Evolutionary conservation across 1,140 invertebrate species (phyloP).

Genomic region (Araneus ventricosus): DNA sequence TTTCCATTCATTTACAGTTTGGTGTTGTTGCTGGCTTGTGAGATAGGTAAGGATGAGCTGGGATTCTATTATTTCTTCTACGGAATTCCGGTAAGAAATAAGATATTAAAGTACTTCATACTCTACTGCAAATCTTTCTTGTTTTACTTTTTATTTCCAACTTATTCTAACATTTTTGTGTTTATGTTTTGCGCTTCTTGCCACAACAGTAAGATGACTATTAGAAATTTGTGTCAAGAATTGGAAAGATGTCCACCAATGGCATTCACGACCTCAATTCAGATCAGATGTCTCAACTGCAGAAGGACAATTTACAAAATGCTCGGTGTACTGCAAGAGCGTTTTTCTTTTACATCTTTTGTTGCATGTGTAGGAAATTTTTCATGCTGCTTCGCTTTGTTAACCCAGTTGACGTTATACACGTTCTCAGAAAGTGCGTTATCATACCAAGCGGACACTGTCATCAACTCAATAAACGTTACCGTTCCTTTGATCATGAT

Average conservation of each 20-base stretch:
- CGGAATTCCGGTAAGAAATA: background rate
- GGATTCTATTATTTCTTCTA: background rate
- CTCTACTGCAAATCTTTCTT: background rate
- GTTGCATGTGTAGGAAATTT: background rate
- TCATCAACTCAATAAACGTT: background rate
- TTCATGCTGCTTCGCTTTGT: background rate
- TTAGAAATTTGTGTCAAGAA: background rate
- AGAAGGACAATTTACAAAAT: background rate
- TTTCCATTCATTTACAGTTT: background rate
- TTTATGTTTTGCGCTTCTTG: background rate
- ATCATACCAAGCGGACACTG: background rate
- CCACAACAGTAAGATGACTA: background rate
- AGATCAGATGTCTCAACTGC: background rate
- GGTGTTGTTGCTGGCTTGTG: background rate
- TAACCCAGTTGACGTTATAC: background rate
- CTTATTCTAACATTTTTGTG: background rate
- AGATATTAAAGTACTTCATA: background rate
- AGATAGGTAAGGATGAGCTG: background rate
- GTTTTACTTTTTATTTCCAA: background rate
- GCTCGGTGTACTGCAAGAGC: background rate
- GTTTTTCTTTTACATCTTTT: background rate
- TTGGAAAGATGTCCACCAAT: background rate
- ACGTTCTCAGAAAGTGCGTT: background rate
- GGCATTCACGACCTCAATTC: background rate
- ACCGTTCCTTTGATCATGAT: background rate